Evolutionary conservation across 1,140 invertebrate genomes (phyloP).

Genomic region (Brevipalpus yothersi): DNA sequence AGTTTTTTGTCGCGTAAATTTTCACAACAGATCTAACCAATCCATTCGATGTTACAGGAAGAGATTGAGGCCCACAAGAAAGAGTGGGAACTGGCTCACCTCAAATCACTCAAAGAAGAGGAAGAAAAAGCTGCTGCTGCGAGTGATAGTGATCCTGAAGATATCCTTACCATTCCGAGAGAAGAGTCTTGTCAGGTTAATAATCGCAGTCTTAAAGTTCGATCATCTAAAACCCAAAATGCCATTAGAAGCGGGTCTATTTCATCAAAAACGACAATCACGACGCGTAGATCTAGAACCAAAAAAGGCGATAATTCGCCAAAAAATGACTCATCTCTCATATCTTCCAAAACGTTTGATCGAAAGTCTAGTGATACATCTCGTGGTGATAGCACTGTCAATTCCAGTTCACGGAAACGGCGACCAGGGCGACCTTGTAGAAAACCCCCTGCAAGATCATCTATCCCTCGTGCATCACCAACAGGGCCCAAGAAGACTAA

Average conservation of each 20-base stretch:
- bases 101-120: conserved; percentile 31
- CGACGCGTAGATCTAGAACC: background rate
- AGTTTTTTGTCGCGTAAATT: conserved; percentile 3
- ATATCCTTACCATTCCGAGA: conserved; percentile 36
- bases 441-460: too few relatives aligned
- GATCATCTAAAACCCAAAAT: background rate
- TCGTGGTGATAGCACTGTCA: too few relatives aligned
- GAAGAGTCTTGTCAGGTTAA: conserved; percentile 55
- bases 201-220: conserved; percentile 18
- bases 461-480: too few relatives aligned
- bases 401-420: too few relatives aligned
- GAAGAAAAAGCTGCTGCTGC: conserved; percentile 17
- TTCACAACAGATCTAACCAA: conserved; percentile 1
- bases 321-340: too few relatives aligned
- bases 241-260: background rate
- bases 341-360: too few relatives aligned
- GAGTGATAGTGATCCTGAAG: conserved; percentile 22
- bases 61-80: conserved; percentile 72
- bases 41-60: conserved; percentile 16
- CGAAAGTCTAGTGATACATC: too few relatives aligned
- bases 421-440: too few relatives aligned
- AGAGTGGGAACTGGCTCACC: conserved; percentile 71
- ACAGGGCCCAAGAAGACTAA: too few relatives aligned
- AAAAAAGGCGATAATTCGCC: background rate
- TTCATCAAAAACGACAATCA: background rate